Base-by-base conservation (phyloP, 2,888 invertebrate genomes). In the Morpho deidamia region DNA sequence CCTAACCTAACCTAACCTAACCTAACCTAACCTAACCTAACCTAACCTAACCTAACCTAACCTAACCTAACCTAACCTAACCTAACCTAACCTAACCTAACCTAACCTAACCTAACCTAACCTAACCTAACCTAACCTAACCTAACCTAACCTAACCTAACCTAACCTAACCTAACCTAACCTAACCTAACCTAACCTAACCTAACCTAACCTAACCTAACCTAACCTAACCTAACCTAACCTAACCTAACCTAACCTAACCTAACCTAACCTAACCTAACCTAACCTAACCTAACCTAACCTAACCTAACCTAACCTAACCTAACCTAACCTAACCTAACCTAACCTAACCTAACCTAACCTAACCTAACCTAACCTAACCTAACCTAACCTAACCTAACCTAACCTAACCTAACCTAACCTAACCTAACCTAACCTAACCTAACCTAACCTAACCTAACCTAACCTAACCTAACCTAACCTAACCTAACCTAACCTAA, bases 101-200 rank as follows among this genome's bases (percentile, higher is more conserved):
- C 60, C 62, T 63, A 63, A 63, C 62, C 60, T 62, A 60, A 62
- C 62, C 62, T 63, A 62, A 62, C 62, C 62, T 62, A 62, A 62
- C 62, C 62, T 62, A 62, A 62, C 61, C 61, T 59, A 61, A 61
- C 59, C 61, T 58, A 58, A 61, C 59, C 59, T 56, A 59, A 62
- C 58, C 61, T 59, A 59, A 61, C 58, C 61, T 59, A 59, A 61
- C 59, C 59, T 59, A 59, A 59, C 59, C 59, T 59, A 59, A 59
- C 59, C 59, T 58, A 59, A 59, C 59, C 59, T 59, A 59, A 59
- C 59, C 59, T 59, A 59, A 59, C 59, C 59, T 59, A 59, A 59
- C 59, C 59, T 59, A 59, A 59, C 60, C 60, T 60, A 60, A 60
- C 60, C 58, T 57, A 61, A 61, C 60, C 60, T 61, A 61, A 61